phyloP scores from a whole-genome alignment of 2,113 vertebrate genomes.

The rabbit (Oryctolagus cuniculus) region mOryCun1.1 NC_091442.1:117442001-117442500 shows the following conservation, averaged over 20 bases:
- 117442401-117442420: no score
- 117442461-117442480: no score
- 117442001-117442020: not conserved
- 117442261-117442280: not conserved
- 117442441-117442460: no score
- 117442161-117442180: not conserved
- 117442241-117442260: not conserved
- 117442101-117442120: not conserved
- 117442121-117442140: not conserved
- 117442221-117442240: not conserved
- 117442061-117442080: not conserved
- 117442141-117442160: not conserved
- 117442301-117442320: not conserved
- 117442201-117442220: not conserved
- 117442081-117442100: not conserved
- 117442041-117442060: not conserved
- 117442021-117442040: not conserved
- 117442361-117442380: no score
- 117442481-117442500: no score
- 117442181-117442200: not conserved
- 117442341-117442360: not conserved
- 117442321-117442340: not conserved
- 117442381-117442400: no score
- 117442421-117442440: no score
- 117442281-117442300: not conserved